Base-by-base conservation (phyloP, 2,797 vertebrate species). In the Poliocrania exsul region DNA sequence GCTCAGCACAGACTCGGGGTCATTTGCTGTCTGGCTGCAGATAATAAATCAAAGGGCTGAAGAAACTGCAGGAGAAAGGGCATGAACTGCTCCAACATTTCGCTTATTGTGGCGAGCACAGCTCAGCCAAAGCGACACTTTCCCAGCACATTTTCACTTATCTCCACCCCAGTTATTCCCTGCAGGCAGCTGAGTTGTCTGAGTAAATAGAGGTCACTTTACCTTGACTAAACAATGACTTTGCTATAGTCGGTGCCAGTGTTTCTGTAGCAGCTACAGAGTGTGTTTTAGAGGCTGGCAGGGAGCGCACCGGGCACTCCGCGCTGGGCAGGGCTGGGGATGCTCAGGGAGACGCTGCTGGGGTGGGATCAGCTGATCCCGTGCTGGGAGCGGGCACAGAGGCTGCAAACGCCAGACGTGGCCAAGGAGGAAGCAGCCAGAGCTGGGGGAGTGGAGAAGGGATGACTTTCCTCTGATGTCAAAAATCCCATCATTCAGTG, bases 401-500 rank as follows among this genome's bases (percentile, higher is more conserved):
- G 85, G 24, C 18, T 19, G 64, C 57, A 11, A 37, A 81, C 10
- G 46, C 24, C 58, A 16, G 72, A 38, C 44, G 50, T 1, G 66
- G 26, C 46, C 65, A 84, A 92, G 92, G 93, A 96, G 92, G 95
- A 97, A 96, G 66, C 79, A 5, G 82, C 10, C 88, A 57, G 78
- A 90, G 78, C 81, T 64, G 89, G 91, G 91, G 95, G 93, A 93
- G 90, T 92, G 94, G 90, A 93, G 91, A 89, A 89, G 33, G 86
- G 85, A 86, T 91, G 90, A 88, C 90, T 96, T 93, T 83, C 78
- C 90, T 93, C 91, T 83, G 91, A 92, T 96, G 95, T 97, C 91
- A 95, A 96, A 96, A 96, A 97, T 96, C 94, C 96, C 94, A 94
- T 95, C 93, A 94, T 96, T 86, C 96, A 96, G 92, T 49, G 96